A percentile compares a stretch with the other conserved stretches of the same genome.
These are phyloP conservation scores for Pycnonotus jocosus DNA, from an alignment of 2,113 vertebrate species.

Conservation along the genomic window DNA sequence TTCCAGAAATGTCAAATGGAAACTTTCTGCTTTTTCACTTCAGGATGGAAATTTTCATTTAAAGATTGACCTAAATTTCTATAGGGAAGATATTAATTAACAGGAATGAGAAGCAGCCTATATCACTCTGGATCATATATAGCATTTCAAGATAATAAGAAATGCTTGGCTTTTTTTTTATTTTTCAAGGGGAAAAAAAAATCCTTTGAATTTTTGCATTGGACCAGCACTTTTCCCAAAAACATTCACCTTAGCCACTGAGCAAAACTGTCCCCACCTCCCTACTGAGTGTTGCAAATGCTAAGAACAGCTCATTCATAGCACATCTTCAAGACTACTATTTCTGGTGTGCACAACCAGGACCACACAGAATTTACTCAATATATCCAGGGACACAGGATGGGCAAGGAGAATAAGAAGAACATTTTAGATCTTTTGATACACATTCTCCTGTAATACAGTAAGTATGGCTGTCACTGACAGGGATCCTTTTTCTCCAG, in stretches of 20 bases:
- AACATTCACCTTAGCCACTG: neutral
- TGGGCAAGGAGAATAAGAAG: neutral
- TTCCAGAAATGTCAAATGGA: conserved; percentile 5
- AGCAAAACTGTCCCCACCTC: neutral
- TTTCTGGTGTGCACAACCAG: neutral
- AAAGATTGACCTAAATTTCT: neutral
- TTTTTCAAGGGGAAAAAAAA: neutral
- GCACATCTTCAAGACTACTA: neutral
- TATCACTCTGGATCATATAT: neutral
- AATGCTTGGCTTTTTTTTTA: neutral
- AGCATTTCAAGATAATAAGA: neutral
- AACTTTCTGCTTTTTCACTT: neutral
- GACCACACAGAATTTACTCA: neutral
- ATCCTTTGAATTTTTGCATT: neutral
- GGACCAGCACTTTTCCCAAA: neutral
- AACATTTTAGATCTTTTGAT: neutral
- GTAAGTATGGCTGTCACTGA: neutral
- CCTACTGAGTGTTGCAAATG: neutral
- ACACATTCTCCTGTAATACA: neutral
- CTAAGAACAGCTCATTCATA: neutral
- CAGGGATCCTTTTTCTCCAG: neutral
- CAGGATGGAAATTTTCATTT: neutral
- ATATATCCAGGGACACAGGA: neutral
- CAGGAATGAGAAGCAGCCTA: neutral
- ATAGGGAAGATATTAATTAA: neutral